These are phyloP conservation scores for Epinotia bilunana DNA, from an alignment of 2,888 invertebrate genomes.

Conservation along the genomic window DNA sequence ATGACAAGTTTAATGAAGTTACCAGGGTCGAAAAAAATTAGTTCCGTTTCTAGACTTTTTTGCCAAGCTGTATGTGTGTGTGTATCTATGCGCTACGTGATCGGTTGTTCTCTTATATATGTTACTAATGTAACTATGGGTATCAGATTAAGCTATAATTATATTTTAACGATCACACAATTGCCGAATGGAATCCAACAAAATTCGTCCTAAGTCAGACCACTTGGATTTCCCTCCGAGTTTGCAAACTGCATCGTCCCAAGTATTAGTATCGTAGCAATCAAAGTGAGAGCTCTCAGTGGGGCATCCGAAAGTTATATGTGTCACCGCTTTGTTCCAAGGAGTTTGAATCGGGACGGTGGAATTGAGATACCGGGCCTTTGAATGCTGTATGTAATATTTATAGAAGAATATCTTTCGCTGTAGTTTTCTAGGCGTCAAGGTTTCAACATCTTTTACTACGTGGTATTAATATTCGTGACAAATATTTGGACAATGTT, in stretches of 20 bases:
- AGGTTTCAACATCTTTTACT: not conserved
- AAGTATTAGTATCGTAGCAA: slow-evolving; percentile 64
- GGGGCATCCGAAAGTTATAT: slow-evolving; percentile 58
- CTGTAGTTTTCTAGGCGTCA: not conserved
- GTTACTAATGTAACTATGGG: too few species aligned
- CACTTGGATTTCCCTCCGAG: not conserved
- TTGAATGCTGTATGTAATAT: slow-evolving; percentile 11
- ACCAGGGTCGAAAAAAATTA: too few species aligned
- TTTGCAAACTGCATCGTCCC: slow-evolving; percentile 15
- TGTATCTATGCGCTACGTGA: too few species aligned
- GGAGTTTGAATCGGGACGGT: slow-evolving; percentile 41
- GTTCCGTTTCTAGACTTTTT: too few species aligned
- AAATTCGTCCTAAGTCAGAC: not conserved
- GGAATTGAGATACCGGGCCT: slow-evolving; percentile 25
- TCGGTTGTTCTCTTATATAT: too few species aligned
- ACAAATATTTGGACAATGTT: too few species aligned
- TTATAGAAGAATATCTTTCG: not conserved
- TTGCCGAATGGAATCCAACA: not conserved
- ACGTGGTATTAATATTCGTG: too few species aligned
- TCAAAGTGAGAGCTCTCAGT: slow-evolving; percentile 74
- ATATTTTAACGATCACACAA: not conserved
- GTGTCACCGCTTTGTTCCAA: slow-evolving; percentile 52
- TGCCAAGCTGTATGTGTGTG: too few species aligned
- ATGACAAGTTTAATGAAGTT: too few species aligned
- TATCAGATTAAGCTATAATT: too few species aligned